Evolutionary conservation across 1,140 invertebrate species (phyloP), one percentile per base, ranked within the genome.

Genomic region (Drosophila bocqueti): DNA sequence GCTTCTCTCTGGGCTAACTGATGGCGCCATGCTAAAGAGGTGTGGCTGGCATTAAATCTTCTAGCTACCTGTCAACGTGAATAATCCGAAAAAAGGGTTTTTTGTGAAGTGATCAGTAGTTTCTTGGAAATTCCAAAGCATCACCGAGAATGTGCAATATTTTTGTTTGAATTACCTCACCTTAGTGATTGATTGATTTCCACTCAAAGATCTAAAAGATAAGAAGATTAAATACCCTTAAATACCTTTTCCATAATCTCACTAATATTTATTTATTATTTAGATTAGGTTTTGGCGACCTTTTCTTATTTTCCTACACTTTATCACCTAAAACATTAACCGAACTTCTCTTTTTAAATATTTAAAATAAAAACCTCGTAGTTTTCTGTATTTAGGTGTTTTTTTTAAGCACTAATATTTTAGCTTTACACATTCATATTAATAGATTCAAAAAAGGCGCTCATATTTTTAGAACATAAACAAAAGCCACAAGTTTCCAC

Each of bases 41-140:
- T 36, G 69, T 59, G 69, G 6, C 45, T 40, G 42, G 16, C 26
- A 21, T 16, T 71, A 49, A 69, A 72, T 72, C 52, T 73, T 34
- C n/a, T 46, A 29, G 18, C 18, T 16, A 24, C 36, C 43, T 50
- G 38, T 43, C 38, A 60, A 49, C 3, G 45, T 31, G 18, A 40
- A 59, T 24, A 38, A 8, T 65, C 10, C 10, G 5, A 18, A 13
- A 42, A n/a, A 10, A 34, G 13, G 29, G 26, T 26, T 29, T n/a
- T 50, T 40, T 40, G 34, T 24, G 3, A 36, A 29, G 13, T 29
- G 38, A 24, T 1, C 5, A 16, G 10, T 29, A 24, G 10, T 38
- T 73, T 49, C 45, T 40, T 38, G 54, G 38, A 60, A 69, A 16
- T 11, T 8, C 40, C 11, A 49, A 15, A 13, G 7, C 26, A 13